These are phyloP conservation scores for Ophonus ardosiacus DNA, from an alignment of 2,888 invertebrate species.

Conservation along the genomic window DNA sequence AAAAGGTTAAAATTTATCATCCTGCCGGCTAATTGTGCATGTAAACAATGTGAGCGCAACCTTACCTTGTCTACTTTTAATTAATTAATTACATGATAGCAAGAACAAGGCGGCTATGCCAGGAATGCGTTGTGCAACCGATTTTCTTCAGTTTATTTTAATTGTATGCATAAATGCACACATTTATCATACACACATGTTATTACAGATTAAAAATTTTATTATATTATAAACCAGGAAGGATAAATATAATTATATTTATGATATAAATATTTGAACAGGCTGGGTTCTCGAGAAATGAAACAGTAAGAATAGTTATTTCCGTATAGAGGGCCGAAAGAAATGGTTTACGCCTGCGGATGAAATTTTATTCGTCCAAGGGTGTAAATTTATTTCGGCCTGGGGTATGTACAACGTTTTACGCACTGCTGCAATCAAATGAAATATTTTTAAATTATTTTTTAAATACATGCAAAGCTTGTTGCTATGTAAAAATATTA, in stretches of 20 bases:
- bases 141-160: constrained; percentile 17
- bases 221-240: background rate
- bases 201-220: background rate
- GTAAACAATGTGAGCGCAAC: constrained; percentile 38
- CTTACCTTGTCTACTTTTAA: constrained; percentile 31
- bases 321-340: too few species aligned
- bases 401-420: too few species aligned
- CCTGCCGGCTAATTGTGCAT: constrained; percentile 12
- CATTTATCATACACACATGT: background rate
- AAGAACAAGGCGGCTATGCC: constrained; percentile 7
- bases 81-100: constrained; percentile 39
- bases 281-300: background rate
- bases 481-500: too few species aligned
- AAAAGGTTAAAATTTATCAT: background rate
- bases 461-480: too few species aligned
- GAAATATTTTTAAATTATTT: too few species aligned
- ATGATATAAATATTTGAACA: background rate
- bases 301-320: background rate
- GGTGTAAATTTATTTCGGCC: too few species aligned
- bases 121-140: constrained; percentile 13
- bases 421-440: too few species aligned
- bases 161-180: background rate
- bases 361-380: too few species aligned
- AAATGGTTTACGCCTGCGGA: too few species aligned
- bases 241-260: background rate